Evolutionary conservation across 2,797 vertebrate genomes (phyloP), one percentile per base, ranked within the genome.

Genomic region (Lithobates pipiens): DNA sequence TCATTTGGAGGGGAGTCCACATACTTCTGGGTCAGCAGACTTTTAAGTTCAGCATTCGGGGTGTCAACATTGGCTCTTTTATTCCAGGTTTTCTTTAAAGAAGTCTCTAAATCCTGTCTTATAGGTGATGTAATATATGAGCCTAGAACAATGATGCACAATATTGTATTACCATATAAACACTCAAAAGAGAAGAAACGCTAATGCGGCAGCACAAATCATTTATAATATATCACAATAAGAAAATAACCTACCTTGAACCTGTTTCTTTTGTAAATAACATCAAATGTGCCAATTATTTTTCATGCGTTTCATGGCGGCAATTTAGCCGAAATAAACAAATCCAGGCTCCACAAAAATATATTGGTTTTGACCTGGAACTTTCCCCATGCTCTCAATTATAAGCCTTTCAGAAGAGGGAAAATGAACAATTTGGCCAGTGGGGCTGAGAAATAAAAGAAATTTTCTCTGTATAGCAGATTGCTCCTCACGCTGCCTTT

Each of bases 351-450:
- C 7, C 0, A 36, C 39, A 36, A 65, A 57, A 71, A 69, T 18
- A 25, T 29, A 23, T 63, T n/a, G 57, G 9, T 65, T 65, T 36
- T 76, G 79, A 86, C 68, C 85, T 75, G 57, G 50, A 78, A 42
- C 69, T 44, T 75, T 72, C 75, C 70, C 76, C 15, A 16, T 23
- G 32, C 76, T 79, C 80, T 75, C 80, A 83, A 87, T 87, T 79
- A 87, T 83, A 68, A 83, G 18, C 70, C 74, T 78, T 87, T 83
- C 75, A 87, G 36, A 73, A 73, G 10, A 34, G 57, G 80, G 61
- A 83, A 75, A 78, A 75, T 79, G 80, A 83, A 83, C 85, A 83
- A 87, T 83, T 87, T 83, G 77, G 76, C 61, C 77, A 42, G 32
- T 68, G 57, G 69, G 70, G 69, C 39, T 54, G n/a, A 61, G 27